These are phyloP conservation scores for Alosa alosa DNA, from an alignment of 2,113 vertebrate species.

Conservation along the genomic window DNA sequence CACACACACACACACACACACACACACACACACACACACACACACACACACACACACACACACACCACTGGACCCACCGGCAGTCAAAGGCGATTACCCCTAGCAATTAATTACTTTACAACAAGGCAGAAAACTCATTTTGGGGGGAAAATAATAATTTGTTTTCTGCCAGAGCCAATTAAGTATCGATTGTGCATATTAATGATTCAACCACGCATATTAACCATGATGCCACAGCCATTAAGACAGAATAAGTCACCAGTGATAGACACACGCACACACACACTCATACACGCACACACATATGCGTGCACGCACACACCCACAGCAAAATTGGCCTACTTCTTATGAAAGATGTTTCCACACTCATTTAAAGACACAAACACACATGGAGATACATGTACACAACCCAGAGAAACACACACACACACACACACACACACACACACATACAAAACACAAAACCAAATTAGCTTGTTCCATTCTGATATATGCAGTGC, in stretches of 20 bases:
- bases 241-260: neutral
- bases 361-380: neutral
- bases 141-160: conserved; percentile 9
- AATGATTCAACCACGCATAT: neutral
- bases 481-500: too few relatives aligned
- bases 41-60: neutral
- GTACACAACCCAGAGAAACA: neutral
- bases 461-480: too few relatives aligned
- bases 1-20: too few relatives aligned
- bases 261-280: neutral
- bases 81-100: neutral
- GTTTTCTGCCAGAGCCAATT: neutral
- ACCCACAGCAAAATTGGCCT: neutral
- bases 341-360: too few relatives aligned
- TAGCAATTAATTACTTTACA: neutral
- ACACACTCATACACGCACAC: neutral
- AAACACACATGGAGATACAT: neutral
- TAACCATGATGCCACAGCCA: neutral
- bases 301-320: neutral
- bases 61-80: neutral
- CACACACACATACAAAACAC: neutral
- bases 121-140: conserved; percentile 14
- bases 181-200: conserved; percentile 1
- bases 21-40: neutral
- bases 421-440: neutral